Base-by-base conservation (phyloP, 2,888 invertebrate species). In the Eristalis arbustorum region DNA sequence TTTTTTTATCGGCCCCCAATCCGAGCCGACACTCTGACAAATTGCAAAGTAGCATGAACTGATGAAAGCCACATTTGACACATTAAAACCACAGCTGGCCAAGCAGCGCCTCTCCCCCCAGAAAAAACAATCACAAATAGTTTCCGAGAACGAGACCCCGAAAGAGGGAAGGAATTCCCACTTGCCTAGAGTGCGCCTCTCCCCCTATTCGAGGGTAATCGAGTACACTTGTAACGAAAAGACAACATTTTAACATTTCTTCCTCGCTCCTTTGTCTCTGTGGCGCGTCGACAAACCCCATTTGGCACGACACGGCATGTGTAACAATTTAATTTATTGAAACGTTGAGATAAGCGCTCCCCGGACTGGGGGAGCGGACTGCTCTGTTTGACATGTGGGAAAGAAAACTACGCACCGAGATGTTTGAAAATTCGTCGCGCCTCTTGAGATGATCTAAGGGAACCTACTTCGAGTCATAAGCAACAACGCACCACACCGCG, bases 271-370 rank as follows among this genome's bases (percentile, higher is more conserved):
- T n/a, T 5, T 49, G 25, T 67, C 22, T 14, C n/a, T 22, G 62
- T 28, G 49, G 49, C 8, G 8, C 18, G 59, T 59, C 59, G 25
- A 31, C 31, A 61, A 18, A 28, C 59, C 23, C 66, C 59, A 82
- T 74, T 74, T 62, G 63, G 74, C 74, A 85, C 74, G 82, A 75
- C 78, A 67, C 57, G 40, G 66, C 77, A 78, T 74, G 25, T 74
- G 78, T 42, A 74, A 75, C 66, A 67, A 42, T 57, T 81, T 74
- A 78, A 82, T 82, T 87, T 78, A 87, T 82, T 82, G 76, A 78
- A 73, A 73, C 74, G 69, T 83, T 78, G 75, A 72, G 75, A 57
- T 18, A 74, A 23, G 59, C n/a, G n/a, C n/a, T n/a, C 37, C 14
- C 34, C 57, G 69, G 14, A 18, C 66, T 85, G 34, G 76, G 59